A percentile compares a stretch with the other conserved stretches of the same genome.
phyloP scores from a whole-genome alignment of 2,888 invertebrate species.

The Ethmia dodecea region DNA sequence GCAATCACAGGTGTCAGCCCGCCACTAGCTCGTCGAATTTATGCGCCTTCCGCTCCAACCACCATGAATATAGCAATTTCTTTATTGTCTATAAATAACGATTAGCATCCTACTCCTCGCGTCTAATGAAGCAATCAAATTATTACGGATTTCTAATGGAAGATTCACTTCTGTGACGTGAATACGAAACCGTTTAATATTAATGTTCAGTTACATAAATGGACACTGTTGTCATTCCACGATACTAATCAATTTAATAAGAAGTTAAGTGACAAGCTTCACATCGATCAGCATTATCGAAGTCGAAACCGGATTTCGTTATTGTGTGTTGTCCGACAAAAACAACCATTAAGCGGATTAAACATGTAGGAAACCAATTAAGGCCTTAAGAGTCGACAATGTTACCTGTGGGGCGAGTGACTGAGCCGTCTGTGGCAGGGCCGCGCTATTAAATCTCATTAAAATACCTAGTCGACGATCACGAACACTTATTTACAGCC shows the following conservation, averaged over 20 bases:
- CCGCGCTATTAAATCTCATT: slow-evolving; percentile 62
- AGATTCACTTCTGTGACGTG: slow-evolving; percentile 21
- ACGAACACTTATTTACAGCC: slow-evolving; percentile 60
- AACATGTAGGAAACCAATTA: slow-evolving; percentile 65
- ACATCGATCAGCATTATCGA: slow-evolving; percentile 49
- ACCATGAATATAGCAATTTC: slow-evolving; percentile 67
- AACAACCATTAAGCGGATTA: slow-evolving; percentile 61
- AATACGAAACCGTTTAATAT: slow-evolving; percentile 17
- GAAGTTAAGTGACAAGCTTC: slow-evolving; percentile 40
- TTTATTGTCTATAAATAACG: slow-evolving; percentile 66
- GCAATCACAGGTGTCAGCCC: slow-evolving; percentile 74
- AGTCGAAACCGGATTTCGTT: slow-evolving; percentile 45
- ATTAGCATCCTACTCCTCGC: slow-evolving; percentile 46
- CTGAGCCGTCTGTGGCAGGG: slow-evolving; percentile 25
- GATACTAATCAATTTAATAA: slow-evolving; percentile 32
- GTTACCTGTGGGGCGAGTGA: slow-evolving; percentile 37
- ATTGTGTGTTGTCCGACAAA: slow-evolving; percentile 46
- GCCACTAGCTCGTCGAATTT: slow-evolving; percentile 69
- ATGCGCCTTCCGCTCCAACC: slow-evolving; percentile 64
- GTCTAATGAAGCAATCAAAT: slow-evolving; percentile 53
- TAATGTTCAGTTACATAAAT: slow-evolving; percentile 12
- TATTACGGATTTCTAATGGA: slow-evolving; percentile 32
- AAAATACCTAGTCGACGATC: slow-evolving; percentile 62
- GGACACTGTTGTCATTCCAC: slow-evolving; percentile 21
- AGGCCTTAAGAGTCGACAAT: slow-evolving; percentile 55